Conservation (phyloP, 2,113 vertebrate genomes). For the Cyanistes caeruleus region DNA sequence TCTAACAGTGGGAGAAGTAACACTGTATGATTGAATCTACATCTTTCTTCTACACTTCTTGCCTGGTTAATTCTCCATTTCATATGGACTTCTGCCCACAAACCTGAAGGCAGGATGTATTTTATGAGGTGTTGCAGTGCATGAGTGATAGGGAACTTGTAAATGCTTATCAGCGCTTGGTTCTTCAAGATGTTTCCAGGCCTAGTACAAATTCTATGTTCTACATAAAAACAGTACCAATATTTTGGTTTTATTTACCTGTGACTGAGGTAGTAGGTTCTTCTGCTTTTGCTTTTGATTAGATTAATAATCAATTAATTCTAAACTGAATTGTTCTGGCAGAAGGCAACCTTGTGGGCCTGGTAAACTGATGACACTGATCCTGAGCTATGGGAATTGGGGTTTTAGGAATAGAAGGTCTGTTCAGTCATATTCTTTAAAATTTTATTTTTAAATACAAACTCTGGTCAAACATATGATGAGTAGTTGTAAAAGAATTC, state of each 20-base stretch:
- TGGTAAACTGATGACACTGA: not conserved
- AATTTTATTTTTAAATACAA: not conserved
- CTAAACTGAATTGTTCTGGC: not conserved
- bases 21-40: accelerated
- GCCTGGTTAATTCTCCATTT: not conserved
- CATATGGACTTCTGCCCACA: not conserved
- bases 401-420: not conserved
- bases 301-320: too few relatives aligned
- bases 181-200: not conserved
- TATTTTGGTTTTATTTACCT: not conserved
- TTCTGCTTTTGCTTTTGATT: not conserved
- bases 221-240: not conserved
- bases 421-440: not conserved
- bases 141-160: not conserved
- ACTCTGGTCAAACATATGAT: not conserved
- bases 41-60: not conserved
- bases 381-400: not conserved
- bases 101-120: not conserved
- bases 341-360: not conserved
- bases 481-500: not conserved
- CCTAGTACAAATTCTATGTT: not conserved
- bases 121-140: not conserved
- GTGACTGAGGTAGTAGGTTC: not conserved
- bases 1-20: not conserved
- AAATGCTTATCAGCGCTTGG: not conserved